phyloP scores from a whole-genome alignment of 2,113 vertebrate species.

The Steatornis caripensis region DNA sequence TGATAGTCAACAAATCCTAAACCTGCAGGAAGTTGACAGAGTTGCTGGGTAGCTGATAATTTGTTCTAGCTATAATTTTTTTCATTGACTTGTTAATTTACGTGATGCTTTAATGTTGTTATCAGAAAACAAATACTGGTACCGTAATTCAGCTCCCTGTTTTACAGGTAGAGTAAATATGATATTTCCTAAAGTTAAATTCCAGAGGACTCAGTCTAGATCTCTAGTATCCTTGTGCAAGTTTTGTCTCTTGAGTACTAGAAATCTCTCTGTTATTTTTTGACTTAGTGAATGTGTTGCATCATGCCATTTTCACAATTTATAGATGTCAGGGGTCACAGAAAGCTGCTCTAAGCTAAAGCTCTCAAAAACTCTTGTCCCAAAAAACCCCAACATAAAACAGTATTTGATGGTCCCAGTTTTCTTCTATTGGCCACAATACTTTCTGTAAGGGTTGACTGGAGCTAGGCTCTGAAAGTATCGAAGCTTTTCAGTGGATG shows the following conservation, averaged over 20 bases:
- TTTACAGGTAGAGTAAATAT: background rate
- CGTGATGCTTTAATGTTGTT: background rate
- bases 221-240: background rate
- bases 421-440: background rate
- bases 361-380: background rate
- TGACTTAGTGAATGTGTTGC: background rate
- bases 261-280: background rate
- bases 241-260: background rate
- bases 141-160: background rate
- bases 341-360: background rate
- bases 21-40: background rate
- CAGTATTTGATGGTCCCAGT: background rate
- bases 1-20: background rate
- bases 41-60: background rate
- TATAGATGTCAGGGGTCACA: background rate
- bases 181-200: background rate
- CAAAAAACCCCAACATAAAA: background rate
- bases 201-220: background rate
- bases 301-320: background rate
- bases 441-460: background rate
- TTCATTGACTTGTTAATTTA: background rate
- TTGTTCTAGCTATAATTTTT: background rate
- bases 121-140: background rate
- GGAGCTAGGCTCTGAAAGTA: background rate
- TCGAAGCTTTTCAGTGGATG: background rate